Base-by-base conservation (phyloP, 2,888 invertebrate species). In the Cheilosia soror region DNA sequence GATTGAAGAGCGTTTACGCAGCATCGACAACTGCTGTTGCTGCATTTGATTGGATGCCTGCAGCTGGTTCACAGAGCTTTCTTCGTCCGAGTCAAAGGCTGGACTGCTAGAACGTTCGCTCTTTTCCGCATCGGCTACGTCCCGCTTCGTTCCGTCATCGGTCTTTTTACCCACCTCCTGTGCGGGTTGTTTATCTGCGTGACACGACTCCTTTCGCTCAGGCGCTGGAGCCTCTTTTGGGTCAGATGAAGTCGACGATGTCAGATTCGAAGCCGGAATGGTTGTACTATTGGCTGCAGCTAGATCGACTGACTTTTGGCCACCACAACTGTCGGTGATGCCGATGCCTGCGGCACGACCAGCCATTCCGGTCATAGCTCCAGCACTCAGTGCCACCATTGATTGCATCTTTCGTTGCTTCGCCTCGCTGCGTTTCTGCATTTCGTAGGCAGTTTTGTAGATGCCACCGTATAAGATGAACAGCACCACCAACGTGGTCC, bases 401-500 rank as follows among this genome's bases (percentile, higher is more conserved):
- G 97, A 97, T 89, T 98, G 97, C 96, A 98, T 97, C 92, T 98
- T 98, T 37, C 97, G 95, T 90, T 98, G 98, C 89, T 99, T 99
- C 0, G 97, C 98, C 93, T 98, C 98, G 89, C 98, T 98, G 91
- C 98, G 98, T 91, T 97, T 97, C 91, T 99, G 98, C 97, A 99
- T 97, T 88, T 98, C 97, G 90, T 98, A 97, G 5, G 99, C 99
- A 47, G 98, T 98, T 91, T 97, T 97, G 92, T 99, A 99, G 89
- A 99, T 99, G 9, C 98, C 99, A 60, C 97, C 98, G 91, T 99
- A 99, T 9, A 99, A 94, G 78, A 98, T 96, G 90, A 99, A 98
- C 85, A 99, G 94, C 49, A 99, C 98, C 73, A 98, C 95, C 40
- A 99, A 93, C 0, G 99, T 99, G 53, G 97, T 98, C 99, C 98